Base-by-base conservation (phyloP, 1,140 invertebrate genomes). In the Ceratoteleas bidentatus region DNA sequence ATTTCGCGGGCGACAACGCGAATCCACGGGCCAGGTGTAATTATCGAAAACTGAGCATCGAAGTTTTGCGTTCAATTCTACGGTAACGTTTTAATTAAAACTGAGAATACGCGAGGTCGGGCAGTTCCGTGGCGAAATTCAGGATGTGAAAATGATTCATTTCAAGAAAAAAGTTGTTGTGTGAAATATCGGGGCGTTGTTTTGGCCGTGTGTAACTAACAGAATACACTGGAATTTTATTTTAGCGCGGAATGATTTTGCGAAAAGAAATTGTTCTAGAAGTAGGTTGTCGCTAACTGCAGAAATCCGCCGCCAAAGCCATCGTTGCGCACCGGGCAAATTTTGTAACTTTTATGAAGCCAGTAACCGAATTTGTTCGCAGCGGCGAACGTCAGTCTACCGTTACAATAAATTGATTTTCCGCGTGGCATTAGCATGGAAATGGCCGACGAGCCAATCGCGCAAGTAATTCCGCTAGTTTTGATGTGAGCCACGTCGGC, bases 381-480 rank as follows among this genome's bases (percentile, higher is more conserved):
- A 45, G 5, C 16, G 13, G 32, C 38, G 13, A 11, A 60, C 9
- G 15, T 43, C 16, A 45, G 57, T 47, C 57, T 10, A 33, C 15
- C 33, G 16, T 14, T 16, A 60, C 10, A 58, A 47, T 33, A 64
- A 52, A 64, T 53, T 64, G 47, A 64, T 66, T 43, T 45, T 50
- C 8, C 40, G 45, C 34, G 10, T 50, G 45, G 33, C 52, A 57
- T 68, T 57, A 68, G 52, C 64, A 68, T 68, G n/a, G 3, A 66
- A 54, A 66, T 66, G 45, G 34, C 52, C 45, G 0, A 16, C 34
- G n/a, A 57, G 4, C 36, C 24, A 56, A 47, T 49, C 40, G 36
- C 34, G 43, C 9, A 13, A 32, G 10, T 58, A 69, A 68, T 50
- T 68, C 45, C 13, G 50, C 14, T 24, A 47, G 34, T 58, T 69